Evolutionary conservation across 2,797 vertebrate species (phyloP), one percentile per base, ranked within the genome.

Genomic region (Ptychobarbus kaznakovi): DNA sequence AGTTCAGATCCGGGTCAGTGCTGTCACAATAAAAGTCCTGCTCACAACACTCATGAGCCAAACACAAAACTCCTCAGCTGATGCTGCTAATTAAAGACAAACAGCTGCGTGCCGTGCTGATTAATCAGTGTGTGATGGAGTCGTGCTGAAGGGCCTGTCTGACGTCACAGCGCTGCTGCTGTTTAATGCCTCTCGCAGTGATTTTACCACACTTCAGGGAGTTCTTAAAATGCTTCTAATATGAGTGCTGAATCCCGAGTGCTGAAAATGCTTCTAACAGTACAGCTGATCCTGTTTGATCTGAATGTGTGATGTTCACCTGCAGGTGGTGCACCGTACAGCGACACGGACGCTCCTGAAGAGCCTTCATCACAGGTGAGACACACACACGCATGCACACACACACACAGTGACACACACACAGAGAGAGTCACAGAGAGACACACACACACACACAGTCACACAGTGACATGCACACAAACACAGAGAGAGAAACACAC

Each of bases 351-450:
- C 89, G 92, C 91, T 89, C 91, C 95, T 51, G 97, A 97, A 88
- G 97, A 97, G 85, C 96, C 96, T 89, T 94, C 96, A 90, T 93
- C 96, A 92, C 97, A 96, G 93, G 98, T 99, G 92, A 97, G 97
- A 0, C 11, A 22, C 20, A 3, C 49, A 10, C 22, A 32, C 32
- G 32, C 32, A 32, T 2, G 2, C 32, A 32, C 32, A 32, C 32
- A 32, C 32, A 2, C 32, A 32, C 32, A 32, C 32, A n/a, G n/a
- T n/a, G n/a, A 32, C 6, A 20, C 6, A 8, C 49, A 51, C 46
- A 35, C 22, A 40, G 1, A n/a, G n/a, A n/a, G n/a, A n/a, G n/a
- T n/a, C n/a, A 8, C 7, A 8, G 28, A 28, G 1, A 28, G 28
- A 28, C 32, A 32, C 32, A 32, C 32, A 32, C 8, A 10, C 42